Evolutionary conservation across 2,797 vertebrate genomes (phyloP).

Genomic region (Jordanella pulchra): DNA sequence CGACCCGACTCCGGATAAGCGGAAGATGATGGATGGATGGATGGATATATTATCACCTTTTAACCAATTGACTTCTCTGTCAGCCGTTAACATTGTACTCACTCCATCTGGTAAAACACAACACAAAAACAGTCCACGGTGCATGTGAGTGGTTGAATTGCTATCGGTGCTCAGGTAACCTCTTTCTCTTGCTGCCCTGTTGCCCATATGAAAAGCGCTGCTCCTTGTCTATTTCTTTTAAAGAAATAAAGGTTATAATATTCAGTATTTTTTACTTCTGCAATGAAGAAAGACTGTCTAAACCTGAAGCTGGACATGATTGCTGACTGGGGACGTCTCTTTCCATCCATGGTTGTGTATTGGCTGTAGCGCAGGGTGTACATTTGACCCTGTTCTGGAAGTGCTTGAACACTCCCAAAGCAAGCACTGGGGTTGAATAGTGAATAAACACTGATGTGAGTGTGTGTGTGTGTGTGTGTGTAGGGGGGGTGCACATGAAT

Average conservation of each 20-base stretch:
- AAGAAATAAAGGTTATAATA: background rate
- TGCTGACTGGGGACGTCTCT: background rate
- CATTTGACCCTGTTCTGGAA: conserved; percentile 45
- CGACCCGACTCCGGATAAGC: no score
- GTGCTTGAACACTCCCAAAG: conserved; percentile 53
- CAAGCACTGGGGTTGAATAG: conserved; percentile 40
- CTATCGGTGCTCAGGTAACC: no score
- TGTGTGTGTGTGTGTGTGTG: conserved; percentile 11
- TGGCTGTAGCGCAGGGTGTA: conserved; percentile 2
- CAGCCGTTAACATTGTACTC: no score
- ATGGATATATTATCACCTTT: no score
- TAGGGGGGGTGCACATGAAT: conserved; percentile 10
- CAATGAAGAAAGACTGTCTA: background rate
- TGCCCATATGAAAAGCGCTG: no score
- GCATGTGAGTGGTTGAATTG: no score
- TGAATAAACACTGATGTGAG: conserved; percentile 23
- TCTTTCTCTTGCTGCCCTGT: background rate
- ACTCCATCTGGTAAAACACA: no score
- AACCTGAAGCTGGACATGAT: background rate
- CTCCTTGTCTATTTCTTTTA: background rate
- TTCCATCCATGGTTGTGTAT: conserved; percentile 18
- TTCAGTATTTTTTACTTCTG: background rate
- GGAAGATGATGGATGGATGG: no score
- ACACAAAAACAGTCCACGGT: no score
- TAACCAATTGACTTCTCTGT: no score